Conservation (phyloP, 2,797 vertebrate species). For the Clarias pachynema region DNA sequence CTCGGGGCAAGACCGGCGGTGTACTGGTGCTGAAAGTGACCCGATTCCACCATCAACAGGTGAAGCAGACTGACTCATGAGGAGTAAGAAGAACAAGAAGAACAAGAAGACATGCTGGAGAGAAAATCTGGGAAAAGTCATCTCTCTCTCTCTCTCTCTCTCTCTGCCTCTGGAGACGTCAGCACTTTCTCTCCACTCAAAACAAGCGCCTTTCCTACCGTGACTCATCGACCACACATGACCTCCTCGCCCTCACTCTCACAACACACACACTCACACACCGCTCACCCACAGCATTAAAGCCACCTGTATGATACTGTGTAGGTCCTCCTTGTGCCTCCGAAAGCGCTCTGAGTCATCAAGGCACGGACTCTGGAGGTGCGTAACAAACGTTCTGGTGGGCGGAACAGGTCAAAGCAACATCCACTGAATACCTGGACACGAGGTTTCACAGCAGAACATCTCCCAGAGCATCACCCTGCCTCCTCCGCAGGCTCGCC, state of each 20-base stretch:
- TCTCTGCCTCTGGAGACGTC: slow-evolving; percentile 5
- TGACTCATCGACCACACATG: slow-evolving; percentile 14
- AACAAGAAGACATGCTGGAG: neutral
- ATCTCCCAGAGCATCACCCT: too few species aligned
- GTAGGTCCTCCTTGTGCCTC: too few species aligned
- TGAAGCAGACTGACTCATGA: neutral
- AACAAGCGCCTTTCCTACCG: slow-evolving; percentile 19
- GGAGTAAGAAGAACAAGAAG: neutral
- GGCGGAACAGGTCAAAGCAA: too few species aligned
- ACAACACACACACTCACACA: slow-evolving; percentile 36
- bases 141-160: neutral
- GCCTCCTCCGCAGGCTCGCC: too few species aligned
- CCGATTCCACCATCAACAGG: neutral
- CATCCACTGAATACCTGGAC: too few species aligned
- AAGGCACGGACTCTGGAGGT: too few species aligned
- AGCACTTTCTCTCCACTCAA: slow-evolving; percentile 28
- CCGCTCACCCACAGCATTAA: neutral
- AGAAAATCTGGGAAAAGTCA: neutral
- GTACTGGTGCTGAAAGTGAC: neutral
- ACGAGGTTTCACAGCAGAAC: too few species aligned
- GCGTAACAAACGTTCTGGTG: too few species aligned
- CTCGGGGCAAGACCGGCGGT: too few species aligned
- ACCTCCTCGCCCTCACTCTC: neutral
- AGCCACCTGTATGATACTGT: too few species aligned
- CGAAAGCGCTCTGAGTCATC: too few species aligned